These are phyloP conservation scores for Odontesthes bonariensis DNA, from an alignment of 2,113 vertebrate genomes.

Conservation along the genomic window DNA sequence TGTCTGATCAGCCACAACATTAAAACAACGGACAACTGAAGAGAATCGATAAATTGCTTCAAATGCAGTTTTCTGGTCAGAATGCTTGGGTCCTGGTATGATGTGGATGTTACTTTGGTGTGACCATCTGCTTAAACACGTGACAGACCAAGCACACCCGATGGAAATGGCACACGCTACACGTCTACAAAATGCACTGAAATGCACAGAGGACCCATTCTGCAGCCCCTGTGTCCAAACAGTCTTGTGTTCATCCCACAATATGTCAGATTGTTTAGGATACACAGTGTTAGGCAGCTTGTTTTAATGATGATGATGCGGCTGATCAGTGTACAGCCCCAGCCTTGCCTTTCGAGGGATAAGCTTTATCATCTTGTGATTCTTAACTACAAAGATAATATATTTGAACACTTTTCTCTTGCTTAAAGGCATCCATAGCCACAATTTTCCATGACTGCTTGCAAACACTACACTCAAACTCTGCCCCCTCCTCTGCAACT, in stretches of 20 bases:
- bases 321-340: too few species aligned
- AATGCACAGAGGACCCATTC: neutral
- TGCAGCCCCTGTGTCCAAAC: neutral
- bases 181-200: too few species aligned
- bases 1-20: neutral
- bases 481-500: neutral
- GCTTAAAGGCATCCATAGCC: neutral
- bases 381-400: neutral
- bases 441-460: neutral
- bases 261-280: too few species aligned
- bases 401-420: neutral
- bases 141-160: neutral
- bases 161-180: neutral
- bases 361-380: neutral
- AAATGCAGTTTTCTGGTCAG: neutral
- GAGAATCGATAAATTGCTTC: neutral
- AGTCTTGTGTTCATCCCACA: neutral
- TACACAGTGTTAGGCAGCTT: too few species aligned
- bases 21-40: neutral
- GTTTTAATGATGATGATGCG: too few species aligned
- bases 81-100: neutral
- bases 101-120: neutral
- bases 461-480: neutral
- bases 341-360: neutral
- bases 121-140: neutral